phyloP scores from a whole-genome alignment of 2,113 vertebrate genomes.

The Siniperca chuatsi region DNA sequence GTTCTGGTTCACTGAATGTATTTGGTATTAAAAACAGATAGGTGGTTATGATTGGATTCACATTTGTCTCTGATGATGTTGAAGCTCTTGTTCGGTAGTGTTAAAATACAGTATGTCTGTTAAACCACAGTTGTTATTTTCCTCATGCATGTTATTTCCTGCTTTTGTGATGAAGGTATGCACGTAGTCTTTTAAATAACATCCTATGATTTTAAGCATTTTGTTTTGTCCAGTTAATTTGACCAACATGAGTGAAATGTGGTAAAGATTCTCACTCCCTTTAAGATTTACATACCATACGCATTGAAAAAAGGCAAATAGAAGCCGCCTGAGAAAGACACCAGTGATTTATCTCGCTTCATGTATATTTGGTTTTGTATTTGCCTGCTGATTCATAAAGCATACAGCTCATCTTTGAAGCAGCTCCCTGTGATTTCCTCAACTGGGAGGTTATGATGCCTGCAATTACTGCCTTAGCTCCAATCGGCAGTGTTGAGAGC shows the following conservation, averaged over 20 bases:
- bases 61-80: background rate
- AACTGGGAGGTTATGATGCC: background rate
- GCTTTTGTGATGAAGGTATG: background rate
- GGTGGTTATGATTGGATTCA: background rate
- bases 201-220: background rate
- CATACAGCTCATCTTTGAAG: background rate
- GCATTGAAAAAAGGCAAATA: background rate
- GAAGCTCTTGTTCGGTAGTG: background rate
- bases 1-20: background rate
- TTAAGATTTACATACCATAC: background rate
- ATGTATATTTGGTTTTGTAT: background rate
- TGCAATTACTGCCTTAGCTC: slow-evolving; percentile 7
- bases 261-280: background rate
- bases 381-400: background rate
- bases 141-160: background rate
- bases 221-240: background rate
- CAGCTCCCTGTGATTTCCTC: background rate
- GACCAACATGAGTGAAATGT: background rate
- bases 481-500: background rate
- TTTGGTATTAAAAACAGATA: background rate
- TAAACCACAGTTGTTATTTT: background rate
- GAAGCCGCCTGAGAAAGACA: background rate
- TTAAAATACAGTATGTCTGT: background rate
- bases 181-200: background rate
- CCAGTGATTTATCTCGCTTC: background rate